Percentiles rank a stretch among this genome's conserved stretches.
These are phyloP conservation scores for Aplochiton taeniatus DNA, from an alignment of 2,797 vertebrate species.

Conservation along the genomic window DNA sequence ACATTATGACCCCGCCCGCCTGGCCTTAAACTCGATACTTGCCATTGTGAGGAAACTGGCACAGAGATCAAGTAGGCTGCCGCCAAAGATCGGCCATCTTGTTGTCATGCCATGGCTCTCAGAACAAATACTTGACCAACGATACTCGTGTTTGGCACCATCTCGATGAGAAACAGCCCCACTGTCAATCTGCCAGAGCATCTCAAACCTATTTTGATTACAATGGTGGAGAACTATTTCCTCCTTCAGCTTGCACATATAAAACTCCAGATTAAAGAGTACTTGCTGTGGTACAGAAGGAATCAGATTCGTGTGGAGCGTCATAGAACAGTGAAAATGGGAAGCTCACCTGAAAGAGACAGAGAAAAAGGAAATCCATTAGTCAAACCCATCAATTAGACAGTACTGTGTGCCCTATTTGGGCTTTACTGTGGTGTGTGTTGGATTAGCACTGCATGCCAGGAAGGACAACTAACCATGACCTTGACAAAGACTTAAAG, in stretches of 20 bases:
- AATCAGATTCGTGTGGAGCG: constrained; percentile 19
- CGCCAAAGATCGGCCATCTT: constrained; percentile 17
- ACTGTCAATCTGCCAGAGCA: background rate
- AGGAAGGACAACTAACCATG: background rate
- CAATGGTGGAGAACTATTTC: too few relatives aligned
- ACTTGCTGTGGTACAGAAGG: constrained; percentile 2
- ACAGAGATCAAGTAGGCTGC: constrained; percentile 10
- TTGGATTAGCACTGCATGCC: constrained; percentile 8
- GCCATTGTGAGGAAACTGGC: constrained; percentile 5
- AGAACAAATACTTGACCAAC: background rate
- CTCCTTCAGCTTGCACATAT: too few relatives aligned
- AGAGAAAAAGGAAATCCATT: constrained; percentile 38
- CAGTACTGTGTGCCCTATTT: background rate
- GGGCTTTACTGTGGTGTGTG: constrained; percentile 6
- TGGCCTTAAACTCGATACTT: background rate
- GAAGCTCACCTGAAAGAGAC: constrained; percentile 72
- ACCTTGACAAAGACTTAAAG: background rate
- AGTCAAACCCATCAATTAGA: background rate
- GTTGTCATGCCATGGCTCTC: background rate
- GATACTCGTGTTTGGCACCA: background rate
- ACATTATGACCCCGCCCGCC: background rate
- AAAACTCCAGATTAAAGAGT: constrained; percentile 35
- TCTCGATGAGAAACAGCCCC: constrained; percentile 13
- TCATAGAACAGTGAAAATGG: constrained; percentile 15
- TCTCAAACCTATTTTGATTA: background rate